phyloP scores from a whole-genome alignment of 2,113 vertebrate species.

The Tapirus terrestris region DNA sequence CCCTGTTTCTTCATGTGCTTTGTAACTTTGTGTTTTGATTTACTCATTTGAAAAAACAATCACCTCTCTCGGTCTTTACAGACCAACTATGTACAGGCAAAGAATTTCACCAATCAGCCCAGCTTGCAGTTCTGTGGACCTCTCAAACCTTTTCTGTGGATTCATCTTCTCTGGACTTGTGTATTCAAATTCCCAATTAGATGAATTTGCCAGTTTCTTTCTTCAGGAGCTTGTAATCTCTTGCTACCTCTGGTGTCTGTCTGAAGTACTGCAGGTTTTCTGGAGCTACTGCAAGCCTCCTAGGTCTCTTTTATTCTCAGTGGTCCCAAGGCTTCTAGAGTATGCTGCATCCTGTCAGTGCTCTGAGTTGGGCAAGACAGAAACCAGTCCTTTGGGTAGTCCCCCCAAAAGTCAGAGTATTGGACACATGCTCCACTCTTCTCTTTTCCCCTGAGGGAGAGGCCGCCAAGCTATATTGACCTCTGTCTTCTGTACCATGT shows the following conservation, averaged over 20 bases:
- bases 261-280: neutral
- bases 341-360: neutral
- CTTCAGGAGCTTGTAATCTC: neutral
- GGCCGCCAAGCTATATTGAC: accelerated
- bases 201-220: neutral
- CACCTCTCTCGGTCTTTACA: neutral
- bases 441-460: neutral
- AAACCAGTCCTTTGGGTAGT: neutral
- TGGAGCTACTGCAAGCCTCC: neutral
- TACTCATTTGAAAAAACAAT: neutral
- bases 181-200: neutral
- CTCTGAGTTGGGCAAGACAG: neutral
- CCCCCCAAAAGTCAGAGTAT: neutral
- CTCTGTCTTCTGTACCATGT: neutral
- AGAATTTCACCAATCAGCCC: neutral
- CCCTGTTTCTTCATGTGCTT: neutral
- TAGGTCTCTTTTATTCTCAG: neutral
- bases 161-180: neutral
- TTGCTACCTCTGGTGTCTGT: neutral
- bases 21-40: neutral
- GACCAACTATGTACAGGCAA: neutral
- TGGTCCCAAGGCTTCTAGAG: neutral
- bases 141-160: neutral
- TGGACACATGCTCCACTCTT: neutral
- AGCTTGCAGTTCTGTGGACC: neutral